phyloP scores from a whole-genome alignment of 2,113 vertebrate genomes.

The Arizona elegans region DNA sequence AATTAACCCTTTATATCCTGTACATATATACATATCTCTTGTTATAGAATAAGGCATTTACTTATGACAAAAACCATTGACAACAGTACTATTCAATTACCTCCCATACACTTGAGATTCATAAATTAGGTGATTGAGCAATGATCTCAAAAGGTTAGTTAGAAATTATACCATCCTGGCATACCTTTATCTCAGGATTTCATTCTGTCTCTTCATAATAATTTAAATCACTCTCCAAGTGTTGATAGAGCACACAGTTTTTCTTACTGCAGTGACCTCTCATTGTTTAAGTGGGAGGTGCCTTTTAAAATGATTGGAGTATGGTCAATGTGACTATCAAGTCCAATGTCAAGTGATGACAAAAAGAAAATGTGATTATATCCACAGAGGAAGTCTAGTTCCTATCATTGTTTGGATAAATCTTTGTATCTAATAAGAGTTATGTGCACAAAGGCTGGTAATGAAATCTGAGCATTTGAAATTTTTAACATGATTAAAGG shows the following conservation, averaged over 20 bases:
- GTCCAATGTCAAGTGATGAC: slow-evolving; percentile 63
- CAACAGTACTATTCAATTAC: slow-evolving; percentile 46
- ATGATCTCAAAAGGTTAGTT: slow-evolving; percentile 59
- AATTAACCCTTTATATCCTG: too few relatives aligned
- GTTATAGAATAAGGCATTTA: too few relatives aligned
- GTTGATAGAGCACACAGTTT: slow-evolving; percentile 57
- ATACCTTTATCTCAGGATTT: slow-evolving; percentile 58
- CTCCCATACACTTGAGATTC: slow-evolving; percentile 56
- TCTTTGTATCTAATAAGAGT: slow-evolving; percentile 24
- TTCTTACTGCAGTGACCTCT: slow-evolving; percentile 59
- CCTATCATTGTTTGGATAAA: slow-evolving; percentile 40
- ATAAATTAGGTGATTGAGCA: slow-evolving; percentile 53
- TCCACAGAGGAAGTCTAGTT: slow-evolving; percentile 34
- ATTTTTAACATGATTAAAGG: neutral
- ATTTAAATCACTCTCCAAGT: slow-evolving; percentile 61
- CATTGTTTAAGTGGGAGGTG: slow-evolving; percentile 48
- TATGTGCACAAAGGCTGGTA: neutral
- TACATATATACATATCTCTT: too few relatives aligned
- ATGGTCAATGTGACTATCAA: slow-evolving; percentile 58
- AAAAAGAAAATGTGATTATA: slow-evolving; percentile 59
- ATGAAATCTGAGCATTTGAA: neutral
- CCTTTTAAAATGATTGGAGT: slow-evolving; percentile 59
- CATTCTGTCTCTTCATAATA: slow-evolving; percentile 54
- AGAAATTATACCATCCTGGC: slow-evolving; percentile 57
- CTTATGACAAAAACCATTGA: too few relatives aligned